Evolutionary conservation across 2,113 vertebrate genomes (phyloP).

Genomic region (Procavia capensis): DNA sequence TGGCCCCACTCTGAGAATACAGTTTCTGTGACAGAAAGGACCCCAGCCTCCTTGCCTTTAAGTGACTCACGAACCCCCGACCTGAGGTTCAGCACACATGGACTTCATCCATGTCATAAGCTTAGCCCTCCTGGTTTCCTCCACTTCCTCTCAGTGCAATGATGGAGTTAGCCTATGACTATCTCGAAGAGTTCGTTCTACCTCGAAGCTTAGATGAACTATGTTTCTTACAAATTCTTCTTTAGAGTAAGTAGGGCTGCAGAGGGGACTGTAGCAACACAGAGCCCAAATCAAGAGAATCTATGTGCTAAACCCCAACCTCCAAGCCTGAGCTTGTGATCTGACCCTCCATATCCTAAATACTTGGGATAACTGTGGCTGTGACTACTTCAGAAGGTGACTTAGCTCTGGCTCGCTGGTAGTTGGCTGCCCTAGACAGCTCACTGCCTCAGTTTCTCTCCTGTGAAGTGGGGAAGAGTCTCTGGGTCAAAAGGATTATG

Average conservation of each 20-base stretch:
- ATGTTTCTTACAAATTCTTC: conserved; percentile 37
- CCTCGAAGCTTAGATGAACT: conserved; percentile 10
- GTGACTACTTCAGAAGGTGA: conserved; percentile 44
- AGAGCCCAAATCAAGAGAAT: conserved; percentile 23
- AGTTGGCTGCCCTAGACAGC: conserved; percentile 29
- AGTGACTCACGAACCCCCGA: background rate
- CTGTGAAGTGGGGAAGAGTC: conserved; percentile 41
- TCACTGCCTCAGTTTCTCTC: conserved; percentile 60
- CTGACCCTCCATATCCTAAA: background rate
- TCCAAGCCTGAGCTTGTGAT: conserved; percentile 17
- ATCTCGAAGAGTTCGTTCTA: conserved; percentile 5
- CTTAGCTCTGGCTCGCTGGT: conserved; percentile 49
- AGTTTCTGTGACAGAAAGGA: background rate
- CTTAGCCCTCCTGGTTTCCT: conserved; percentile 15
- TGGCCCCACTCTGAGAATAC: background rate
- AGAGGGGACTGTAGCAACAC: background rate
- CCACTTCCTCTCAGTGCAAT: conserved; percentile 21
- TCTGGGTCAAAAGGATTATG: conserved; percentile 27
- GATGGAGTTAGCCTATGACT: background rate
- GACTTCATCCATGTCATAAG: background rate
- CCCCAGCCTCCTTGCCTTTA: background rate
- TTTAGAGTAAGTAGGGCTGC: conserved; percentile 26
- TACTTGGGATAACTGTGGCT: conserved; percentile 48
- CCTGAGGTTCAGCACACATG: background rate
- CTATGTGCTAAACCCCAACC: conserved; percentile 4